These are phyloP conservation scores for Zaprionus inermis DNA, from an alignment of 1,140 invertebrate species.

Conservation along the genomic window DNA sequence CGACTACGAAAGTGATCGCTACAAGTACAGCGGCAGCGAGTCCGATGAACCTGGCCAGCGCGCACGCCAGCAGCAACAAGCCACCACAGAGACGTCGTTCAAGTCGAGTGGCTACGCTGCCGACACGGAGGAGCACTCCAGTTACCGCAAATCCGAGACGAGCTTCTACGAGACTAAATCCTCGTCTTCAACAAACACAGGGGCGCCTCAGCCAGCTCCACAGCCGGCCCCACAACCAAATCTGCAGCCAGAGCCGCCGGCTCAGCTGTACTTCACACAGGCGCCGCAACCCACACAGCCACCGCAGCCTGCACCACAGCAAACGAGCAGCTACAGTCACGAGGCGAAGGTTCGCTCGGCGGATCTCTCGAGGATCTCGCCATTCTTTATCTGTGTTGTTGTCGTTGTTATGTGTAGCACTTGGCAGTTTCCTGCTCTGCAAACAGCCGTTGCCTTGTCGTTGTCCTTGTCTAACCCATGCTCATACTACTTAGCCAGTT, in stretches of 20 bases:
- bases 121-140: conserved; percentile 88
- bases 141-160: conserved; percentile 76
- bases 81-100: conserved; percentile 52
- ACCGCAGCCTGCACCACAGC: conserved; percentile 13
- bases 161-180: conserved; percentile 71
- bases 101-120: conserved; percentile 89
- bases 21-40: conserved; percentile 88
- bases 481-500: background rate
- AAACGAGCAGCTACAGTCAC: conserved; percentile 59
- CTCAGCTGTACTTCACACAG: conserved; percentile 54
- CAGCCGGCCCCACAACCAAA: conserved; percentile 17
- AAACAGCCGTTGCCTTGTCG: conserved; percentile 13
- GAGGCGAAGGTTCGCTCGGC: conserved; percentile 81
- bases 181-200: conserved; percentile 27
- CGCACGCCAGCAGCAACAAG: conserved; percentile 86
- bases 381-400: conserved; percentile 54
- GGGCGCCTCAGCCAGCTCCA: background rate
- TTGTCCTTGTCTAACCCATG: conserved; percentile 12
- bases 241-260: conserved; percentile 58
- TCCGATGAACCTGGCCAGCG: conserved; percentile 87
- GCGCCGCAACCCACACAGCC: conserved; percentile 30
- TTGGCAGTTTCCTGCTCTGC: conserved; percentile 20
- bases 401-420: conserved; percentile 68
- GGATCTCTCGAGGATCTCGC: conserved; percentile 29
- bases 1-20: conserved; percentile 91